Conservation (phyloP, 2,113 vertebrate genomes). For the Ellobius talpinus region DNA sequence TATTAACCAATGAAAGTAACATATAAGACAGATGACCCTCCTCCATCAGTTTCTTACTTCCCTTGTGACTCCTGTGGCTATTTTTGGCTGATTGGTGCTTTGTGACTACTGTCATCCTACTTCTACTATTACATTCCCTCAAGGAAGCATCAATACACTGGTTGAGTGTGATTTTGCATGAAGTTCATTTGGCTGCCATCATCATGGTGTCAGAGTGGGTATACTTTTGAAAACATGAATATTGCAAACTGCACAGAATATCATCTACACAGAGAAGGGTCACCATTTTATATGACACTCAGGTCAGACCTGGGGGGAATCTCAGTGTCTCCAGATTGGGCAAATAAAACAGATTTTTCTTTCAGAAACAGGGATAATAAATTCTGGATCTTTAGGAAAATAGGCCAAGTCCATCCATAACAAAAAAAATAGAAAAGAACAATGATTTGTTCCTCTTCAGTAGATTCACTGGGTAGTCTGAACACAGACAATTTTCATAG, state of each 20-base stretch:
- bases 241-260: not conserved
- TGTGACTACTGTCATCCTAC: not conserved
- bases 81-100: not conserved
- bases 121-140: not conserved
- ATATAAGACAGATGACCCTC: too few species aligned
- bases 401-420: not conserved
- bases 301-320: not conserved
- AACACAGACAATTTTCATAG: accelerated
- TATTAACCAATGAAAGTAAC: too few species aligned
- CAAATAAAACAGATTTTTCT: not conserved
- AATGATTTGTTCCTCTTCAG: not conserved
- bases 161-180: not conserved
- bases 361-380: not conserved
- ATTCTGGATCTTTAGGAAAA: not conserved
- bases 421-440: not conserved
- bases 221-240: not conserved
- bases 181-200: accelerated
- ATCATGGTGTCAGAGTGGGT: not conserved
- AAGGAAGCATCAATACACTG: not conserved
- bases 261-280: not conserved
- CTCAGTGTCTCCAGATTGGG: not conserved
- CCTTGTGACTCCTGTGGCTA: not conserved
- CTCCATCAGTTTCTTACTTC: not conserved
- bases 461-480: not conserved
- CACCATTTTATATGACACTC: not conserved